Evolutionary conservation across 2,113 vertebrate species (phyloP).

Genomic region (Ammodytes marinus): DNA sequence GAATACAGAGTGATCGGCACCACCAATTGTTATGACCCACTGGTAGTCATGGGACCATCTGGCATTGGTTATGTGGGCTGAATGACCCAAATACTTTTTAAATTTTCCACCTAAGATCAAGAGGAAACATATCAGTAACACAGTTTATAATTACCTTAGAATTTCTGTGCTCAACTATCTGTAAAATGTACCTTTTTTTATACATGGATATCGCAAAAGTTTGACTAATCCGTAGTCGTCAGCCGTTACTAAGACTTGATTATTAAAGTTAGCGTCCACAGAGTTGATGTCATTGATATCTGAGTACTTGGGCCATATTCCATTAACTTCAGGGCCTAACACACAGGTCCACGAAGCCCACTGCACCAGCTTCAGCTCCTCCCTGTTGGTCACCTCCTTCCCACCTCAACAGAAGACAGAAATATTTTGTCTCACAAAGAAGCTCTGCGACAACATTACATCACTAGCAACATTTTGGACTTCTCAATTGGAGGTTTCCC

Average conservation of each 20-base stretch:
- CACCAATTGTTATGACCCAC: slow-evolving; percentile 98
- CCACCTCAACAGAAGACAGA: slow-evolving; percentile 88
- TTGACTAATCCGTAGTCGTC: slow-evolving; percentile 98
- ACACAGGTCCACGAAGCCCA: slow-evolving; percentile 98
- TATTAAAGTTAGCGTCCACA: slow-evolving; percentile 95
- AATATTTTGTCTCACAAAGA: slow-evolving; percentile 54
- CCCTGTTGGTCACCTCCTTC: slow-evolving; percentile 95
- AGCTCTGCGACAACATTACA: slow-evolving; percentile 1
- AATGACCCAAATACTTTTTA: slow-evolving; percentile 98
- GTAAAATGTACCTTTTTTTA: slow-evolving; percentile 92
- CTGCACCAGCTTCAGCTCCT: slow-evolving; percentile 94
- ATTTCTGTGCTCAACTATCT: not conserved
- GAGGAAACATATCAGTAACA: slow-evolving; percentile 38
- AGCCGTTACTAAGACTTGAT: slow-evolving; percentile 96
- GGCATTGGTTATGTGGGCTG: slow-evolving; percentile 96
- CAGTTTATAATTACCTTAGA: not conserved
- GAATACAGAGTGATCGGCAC: slow-evolving; percentile 98
- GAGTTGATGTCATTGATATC: slow-evolving; percentile 97
- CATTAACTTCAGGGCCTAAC: slow-evolving; percentile 95
- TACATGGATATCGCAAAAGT: slow-evolving; percentile 95
- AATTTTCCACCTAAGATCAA: slow-evolving; percentile 93
- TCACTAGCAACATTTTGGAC: not conserved
- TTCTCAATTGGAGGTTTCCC: not conserved
- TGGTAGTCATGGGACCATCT: slow-evolving; percentile 99
- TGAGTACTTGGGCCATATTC: slow-evolving; percentile 98